phyloP scores from a whole-genome alignment of 2,888 invertebrate species.

The Dryobotodes eremita region DNA sequence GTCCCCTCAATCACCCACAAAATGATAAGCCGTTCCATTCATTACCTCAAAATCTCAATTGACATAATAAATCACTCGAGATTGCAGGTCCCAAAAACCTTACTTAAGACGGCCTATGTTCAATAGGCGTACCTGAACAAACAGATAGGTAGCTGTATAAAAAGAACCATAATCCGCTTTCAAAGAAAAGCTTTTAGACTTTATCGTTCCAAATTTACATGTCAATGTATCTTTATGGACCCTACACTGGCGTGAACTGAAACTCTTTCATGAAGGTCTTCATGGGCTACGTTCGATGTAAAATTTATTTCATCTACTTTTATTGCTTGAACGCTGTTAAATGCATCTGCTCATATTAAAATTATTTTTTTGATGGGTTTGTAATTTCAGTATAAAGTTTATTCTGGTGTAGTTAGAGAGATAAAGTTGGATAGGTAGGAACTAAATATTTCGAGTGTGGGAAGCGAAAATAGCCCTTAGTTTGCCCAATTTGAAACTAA shows the following conservation, averaged over 20 bases:
- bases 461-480: conserved; percentile 2
- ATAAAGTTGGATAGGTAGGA: not conserved
- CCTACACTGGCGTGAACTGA: conserved; percentile 45
- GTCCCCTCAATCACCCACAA: conserved; percentile 39
- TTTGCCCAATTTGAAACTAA: conserved; percentile 4
- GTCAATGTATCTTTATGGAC: conserved; percentile 68
- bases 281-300: conserved; percentile 38
- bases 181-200: conserved; percentile 71
- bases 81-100: conserved; percentile 48
- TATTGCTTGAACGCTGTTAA: conserved; percentile 33
- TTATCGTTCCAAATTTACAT: conserved; percentile 70
- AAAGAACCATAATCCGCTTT: conserved; percentile 68
- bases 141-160: conserved; percentile 64
- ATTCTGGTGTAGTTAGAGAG: conserved; percentile 3
- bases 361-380: conserved; percentile 18
- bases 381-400: conserved; percentile 22
- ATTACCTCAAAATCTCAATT: conserved; percentile 54
- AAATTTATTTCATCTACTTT: conserved; percentile 50
- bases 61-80: conserved; percentile 51
- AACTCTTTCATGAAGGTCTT: conserved; percentile 38
- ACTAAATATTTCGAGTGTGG: not conserved
- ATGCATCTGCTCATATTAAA: conserved; percentile 32
- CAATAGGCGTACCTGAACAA: conserved; percentile 64
- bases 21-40: conserved; percentile 51
- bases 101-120: conserved; percentile 40